Base-by-base conservation (phyloP, 2,888 invertebrate genomes). In the Plebejus melissa region DNA sequence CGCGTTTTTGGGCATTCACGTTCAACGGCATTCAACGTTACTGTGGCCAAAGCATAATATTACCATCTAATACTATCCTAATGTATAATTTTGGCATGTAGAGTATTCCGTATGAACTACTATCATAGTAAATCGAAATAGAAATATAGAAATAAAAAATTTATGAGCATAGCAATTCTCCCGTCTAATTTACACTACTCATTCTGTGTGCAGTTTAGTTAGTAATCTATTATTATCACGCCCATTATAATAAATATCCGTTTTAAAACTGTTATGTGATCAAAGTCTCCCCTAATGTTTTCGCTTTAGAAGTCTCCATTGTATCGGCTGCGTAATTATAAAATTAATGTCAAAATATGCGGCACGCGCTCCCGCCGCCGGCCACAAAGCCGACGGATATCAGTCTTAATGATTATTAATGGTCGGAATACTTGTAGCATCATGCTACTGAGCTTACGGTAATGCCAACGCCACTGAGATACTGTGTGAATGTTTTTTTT, bases 341-440 rank as follows among this genome's bases (percentile, higher is more conserved):
- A 87, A 88, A 88, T 89, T 86, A 88, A 89, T 88, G 88, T 88
- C 88, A 88, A 89, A 90, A 90, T 89, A 89, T 88, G 85, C 84
- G 82, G 82, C 84, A 83, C 83, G 84, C 84, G 81, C 82, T 80
- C 81, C 80, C 82, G 80, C 81, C 81, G 80, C 81, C 81, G 80
- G 79, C 81, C 82, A 84, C 83, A 86, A 85, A 85, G 85, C 86
- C 83, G 82, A 80, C 81, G 81, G 82, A 84, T 89, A 88, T 86
- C 85, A 85, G 81, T 81, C 82, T 81, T 89, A 89, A 90, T 88
- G 84, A 87, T 88, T 88, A 90, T 90, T 88, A 90, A 91, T 89
- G 87, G 83, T 82, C 76, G 74, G 76, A 82, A 86, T 71, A 82
- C 82, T 80, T 85, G 83, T 83, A 83, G 85, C 88, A 86, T 88